Percentiles rank a stretch among this genome's conserved stretches.
phyloP scores from a whole-genome alignment of 2,888 invertebrate species.

The Scaptomyza cyrtandrae region DNA sequence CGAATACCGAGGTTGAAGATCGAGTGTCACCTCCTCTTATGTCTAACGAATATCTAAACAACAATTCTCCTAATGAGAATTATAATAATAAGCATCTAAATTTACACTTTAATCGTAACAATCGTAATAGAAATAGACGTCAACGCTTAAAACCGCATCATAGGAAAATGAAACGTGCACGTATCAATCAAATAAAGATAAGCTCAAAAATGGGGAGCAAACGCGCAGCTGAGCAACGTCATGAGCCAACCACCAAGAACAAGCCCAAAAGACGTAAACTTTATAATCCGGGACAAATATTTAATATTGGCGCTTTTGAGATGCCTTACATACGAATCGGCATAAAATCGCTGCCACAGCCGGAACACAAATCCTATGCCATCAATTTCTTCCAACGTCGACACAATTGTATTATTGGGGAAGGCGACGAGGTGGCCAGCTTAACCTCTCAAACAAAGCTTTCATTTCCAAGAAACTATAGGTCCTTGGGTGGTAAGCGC shows the following conservation, averaged over 20 bases:
- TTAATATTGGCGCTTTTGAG: slow-evolving; percentile 33
- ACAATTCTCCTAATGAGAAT: too few relatives aligned
- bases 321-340: slow-evolving; percentile 16
- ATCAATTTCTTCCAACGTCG: slow-evolving; percentile 29
- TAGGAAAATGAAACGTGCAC: neutral
- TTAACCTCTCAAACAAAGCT: neutral
- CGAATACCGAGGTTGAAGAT: too few relatives aligned
- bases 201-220: neutral
- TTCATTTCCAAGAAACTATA: neutral
- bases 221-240: neutral
- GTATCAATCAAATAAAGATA: neutral
- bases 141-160: neutral
- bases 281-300: neutral
- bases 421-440: neutral
- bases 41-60: too few relatives aligned
- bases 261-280: neutral
- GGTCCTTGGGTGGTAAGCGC: neutral
- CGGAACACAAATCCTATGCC: slow-evolving; percentile 35
- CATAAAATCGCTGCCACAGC: slow-evolving; percentile 12
- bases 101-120: too few relatives aligned
- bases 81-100: too few relatives aligned
- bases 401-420: slow-evolving; percentile 13
- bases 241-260: too few relatives aligned
- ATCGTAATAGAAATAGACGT: neutral
- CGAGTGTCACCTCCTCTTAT: too few relatives aligned